Conservation (phyloP, 2,888 invertebrate genomes). For the Rhimphoctona megacephalus region DNA sequence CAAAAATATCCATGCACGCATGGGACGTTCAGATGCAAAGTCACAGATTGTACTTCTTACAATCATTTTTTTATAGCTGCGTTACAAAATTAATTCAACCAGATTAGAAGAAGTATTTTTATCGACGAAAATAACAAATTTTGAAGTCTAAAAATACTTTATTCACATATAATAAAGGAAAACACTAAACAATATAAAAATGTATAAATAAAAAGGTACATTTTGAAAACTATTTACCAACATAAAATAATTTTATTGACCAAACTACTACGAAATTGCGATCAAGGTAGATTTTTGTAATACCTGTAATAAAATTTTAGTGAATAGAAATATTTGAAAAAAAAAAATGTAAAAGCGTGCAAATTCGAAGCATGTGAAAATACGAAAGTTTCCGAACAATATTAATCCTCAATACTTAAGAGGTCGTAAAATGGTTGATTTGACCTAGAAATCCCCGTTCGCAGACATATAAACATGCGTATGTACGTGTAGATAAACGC, state of each 20-base stretch:
- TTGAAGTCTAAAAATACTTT: background rate
- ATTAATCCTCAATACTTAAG: background rate
- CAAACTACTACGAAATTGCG: background rate
- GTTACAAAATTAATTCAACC: background rate
- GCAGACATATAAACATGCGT: background rate
- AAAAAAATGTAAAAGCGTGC: background rate
- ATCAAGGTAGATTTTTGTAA: background rate
- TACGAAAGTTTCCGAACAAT: background rate
- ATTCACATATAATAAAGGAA: background rate
- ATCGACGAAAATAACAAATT: background rate
- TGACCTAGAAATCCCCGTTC: background rate
- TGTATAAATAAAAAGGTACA: background rate
- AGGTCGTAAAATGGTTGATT: background rate
- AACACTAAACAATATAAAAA: background rate
- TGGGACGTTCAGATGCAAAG: background rate
- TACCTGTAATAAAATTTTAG: background rate
- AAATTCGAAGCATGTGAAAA: background rate
- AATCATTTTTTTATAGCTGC: background rate
- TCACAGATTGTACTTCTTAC: background rate
- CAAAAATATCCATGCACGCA: conserved; percentile 5
- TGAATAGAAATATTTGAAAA: background rate
- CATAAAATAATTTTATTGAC: background rate
- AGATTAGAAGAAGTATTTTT: background rate
- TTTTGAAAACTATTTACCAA: background rate
- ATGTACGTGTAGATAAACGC: background rate